Conservation (phyloP, 2,888 invertebrate species). For the Drosophila testacea region DNA sequence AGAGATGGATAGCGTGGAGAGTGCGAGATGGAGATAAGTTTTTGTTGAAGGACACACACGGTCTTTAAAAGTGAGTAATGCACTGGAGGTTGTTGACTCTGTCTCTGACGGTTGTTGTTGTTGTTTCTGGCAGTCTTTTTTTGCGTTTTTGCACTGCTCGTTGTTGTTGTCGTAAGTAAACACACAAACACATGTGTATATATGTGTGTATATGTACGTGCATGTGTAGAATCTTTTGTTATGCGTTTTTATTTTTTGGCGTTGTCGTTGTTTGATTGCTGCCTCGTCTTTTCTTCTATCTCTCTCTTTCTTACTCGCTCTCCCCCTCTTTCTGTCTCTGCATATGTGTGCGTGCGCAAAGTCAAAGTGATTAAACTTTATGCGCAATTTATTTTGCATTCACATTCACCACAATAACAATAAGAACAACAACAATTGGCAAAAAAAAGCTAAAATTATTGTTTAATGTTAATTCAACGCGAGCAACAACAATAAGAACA, state of each 20-base stretch:
- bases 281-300: conserved; percentile 28
- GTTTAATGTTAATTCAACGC: conserved; percentile 59
- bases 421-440: conserved; percentile 39
- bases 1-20: conserved; percentile 31
- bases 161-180: conserved; percentile 31
- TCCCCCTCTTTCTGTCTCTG: conserved; percentile 4
- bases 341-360: conserved; percentile 53
- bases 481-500: neutral
- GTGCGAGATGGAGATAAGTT: conserved; percentile 77
- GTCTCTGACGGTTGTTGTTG: conserved; percentile 35
- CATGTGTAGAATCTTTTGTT: conserved; percentile 72
- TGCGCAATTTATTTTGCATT: conserved; percentile 84
- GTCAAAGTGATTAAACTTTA: conserved; percentile 84
- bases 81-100: conserved; percentile 82
- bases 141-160: conserved; percentile 69
- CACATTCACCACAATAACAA: conserved; percentile 67
- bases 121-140: conserved; percentile 30
- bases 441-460: conserved; percentile 45
- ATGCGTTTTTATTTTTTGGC: conserved; percentile 74
- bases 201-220: conserved; percentile 15
- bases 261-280: conserved; percentile 58
- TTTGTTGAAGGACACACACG: conserved; percentile 84
- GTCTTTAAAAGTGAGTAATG: conserved; percentile 84
- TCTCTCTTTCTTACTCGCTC: conserved; percentile 2
- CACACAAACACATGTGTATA: conserved; percentile 21